Percentiles rank a stretch among this genome's conserved stretches.
These are phyloP conservation scores for Hemicordylus capensis DNA, from an alignment of 2,113 vertebrate genomes.

Conservation along the genomic window DNA sequence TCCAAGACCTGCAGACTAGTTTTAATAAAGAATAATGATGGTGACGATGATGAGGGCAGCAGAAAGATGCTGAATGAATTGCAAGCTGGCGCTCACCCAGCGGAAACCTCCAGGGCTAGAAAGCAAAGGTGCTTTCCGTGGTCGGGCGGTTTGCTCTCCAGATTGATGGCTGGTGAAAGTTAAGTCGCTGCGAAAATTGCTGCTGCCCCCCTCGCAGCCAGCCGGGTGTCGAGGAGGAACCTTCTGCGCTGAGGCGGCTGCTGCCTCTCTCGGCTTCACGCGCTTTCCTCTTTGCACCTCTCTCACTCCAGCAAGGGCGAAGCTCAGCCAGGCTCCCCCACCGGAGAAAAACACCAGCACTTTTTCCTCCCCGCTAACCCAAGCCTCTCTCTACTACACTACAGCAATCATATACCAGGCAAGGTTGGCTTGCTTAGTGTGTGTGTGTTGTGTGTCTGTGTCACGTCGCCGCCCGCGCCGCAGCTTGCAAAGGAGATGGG, in stretches of 20 bases:
- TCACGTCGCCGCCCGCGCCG: conserved; percentile 16
- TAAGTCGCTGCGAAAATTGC: neutral
- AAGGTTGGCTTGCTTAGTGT: neutral
- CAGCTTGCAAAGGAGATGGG: neutral
- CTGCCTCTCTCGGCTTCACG: neutral
- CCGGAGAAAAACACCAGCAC: neutral
- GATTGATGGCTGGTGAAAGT: neutral
- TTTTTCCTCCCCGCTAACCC: neutral
- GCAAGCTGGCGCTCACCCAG: conserved; percentile 24
- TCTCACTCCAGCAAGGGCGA: neutral
- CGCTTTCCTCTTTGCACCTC: neutral
- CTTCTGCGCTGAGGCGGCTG: neutral
- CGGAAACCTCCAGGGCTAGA: neutral
- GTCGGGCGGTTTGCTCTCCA: neutral
- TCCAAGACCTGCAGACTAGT: too few species aligned
- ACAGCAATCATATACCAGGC: neutral
- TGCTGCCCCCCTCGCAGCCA: neutral
- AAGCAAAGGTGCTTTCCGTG: neutral
- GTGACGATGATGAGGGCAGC: too few species aligned
- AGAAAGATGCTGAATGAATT: too few species aligned
- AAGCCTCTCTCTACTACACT: too few species aligned
- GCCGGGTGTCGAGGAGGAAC: too few species aligned
- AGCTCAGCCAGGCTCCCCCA: neutral
- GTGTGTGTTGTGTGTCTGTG: too few species aligned
- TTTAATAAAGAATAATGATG: too few species aligned